phyloP scores from a whole-genome alignment of 2,113 vertebrate genomes.

The Dasyornis broadbenti region DNA sequence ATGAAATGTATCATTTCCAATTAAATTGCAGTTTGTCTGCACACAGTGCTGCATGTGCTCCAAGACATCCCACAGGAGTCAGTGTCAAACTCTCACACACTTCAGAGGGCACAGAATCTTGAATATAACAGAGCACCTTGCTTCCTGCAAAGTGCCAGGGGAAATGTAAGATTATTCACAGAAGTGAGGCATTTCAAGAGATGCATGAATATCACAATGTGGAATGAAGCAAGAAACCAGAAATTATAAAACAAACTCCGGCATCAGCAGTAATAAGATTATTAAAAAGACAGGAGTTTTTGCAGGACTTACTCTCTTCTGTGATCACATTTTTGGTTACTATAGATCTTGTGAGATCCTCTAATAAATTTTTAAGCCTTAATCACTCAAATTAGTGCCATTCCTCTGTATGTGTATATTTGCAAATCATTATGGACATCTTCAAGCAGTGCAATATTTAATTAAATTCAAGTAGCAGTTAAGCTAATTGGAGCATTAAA shows the following conservation, averaged over 20 bases:
- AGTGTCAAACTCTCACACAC: neutral
- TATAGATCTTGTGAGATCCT: neutral
- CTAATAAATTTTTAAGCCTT: neutral
- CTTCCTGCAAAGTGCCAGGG: neutral
- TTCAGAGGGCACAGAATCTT: neutral
- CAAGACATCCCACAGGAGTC: neutral
- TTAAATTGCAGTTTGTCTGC: neutral
- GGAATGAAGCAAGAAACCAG: neutral
- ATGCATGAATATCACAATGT: neutral
- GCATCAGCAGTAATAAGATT: neutral
- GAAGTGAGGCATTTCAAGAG: neutral
- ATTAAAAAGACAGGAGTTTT: neutral
- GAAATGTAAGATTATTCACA: neutral
- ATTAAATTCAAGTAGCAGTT: neutral
- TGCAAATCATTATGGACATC: neutral
- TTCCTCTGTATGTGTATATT: neutral
- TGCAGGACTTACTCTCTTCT: neutral
- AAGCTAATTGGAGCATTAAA: neutral
- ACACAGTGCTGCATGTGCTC: neutral
- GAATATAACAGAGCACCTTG: neutral
- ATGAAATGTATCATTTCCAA: neutral
- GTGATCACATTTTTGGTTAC: neutral
- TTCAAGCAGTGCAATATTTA: neutral
- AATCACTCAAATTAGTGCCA: neutral
- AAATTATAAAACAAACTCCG: neutral